phyloP scores from a whole-genome alignment of 53 echinoderm and acorn worm genomes.

The Pentamera pediparva region DNA sequence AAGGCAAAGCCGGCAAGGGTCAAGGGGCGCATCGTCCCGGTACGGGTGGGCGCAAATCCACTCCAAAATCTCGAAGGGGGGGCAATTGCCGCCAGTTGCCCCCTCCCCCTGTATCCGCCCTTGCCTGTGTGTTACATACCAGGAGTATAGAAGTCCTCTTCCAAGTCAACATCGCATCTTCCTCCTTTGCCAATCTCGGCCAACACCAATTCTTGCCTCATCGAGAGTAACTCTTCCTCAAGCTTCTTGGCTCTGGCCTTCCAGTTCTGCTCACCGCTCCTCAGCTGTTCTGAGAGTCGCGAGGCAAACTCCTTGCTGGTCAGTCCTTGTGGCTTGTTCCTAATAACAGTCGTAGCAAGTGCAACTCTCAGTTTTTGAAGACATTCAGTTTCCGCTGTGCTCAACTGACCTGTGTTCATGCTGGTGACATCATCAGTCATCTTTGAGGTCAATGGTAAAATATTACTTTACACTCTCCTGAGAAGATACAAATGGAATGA shows the following conservation, averaged over 20 bases:
- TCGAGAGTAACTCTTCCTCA: slow-evolving; percentile 57
- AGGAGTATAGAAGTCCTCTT: no score
- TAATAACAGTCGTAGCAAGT: slow-evolving; percentile 73
- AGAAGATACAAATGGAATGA: no score
- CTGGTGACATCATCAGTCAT: no score
- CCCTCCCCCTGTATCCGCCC: no score
- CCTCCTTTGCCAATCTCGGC: slow-evolving; percentile 16
- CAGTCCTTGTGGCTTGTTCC: slow-evolving; percentile 53
- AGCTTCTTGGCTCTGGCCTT: slow-evolving; percentile 52
- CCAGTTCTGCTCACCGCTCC: slow-evolving; percentile 53
- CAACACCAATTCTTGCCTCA: slow-evolving; percentile 64
- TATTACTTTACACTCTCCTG: no score
- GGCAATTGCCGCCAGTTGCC: no score
- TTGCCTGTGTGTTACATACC: no score
- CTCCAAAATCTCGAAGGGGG: no score
- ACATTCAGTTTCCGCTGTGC: slow-evolving; percentile 25
- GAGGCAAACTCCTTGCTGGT: slow-evolving; percentile 64
- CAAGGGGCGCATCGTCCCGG: no score
- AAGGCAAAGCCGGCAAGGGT: no score
- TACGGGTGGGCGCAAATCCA: no score
- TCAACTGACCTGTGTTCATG: background rate
- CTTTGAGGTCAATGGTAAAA: no score
- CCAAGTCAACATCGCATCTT: background rate
- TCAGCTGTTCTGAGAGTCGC: slow-evolving; percentile 54
- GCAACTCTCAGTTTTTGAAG: slow-evolving; percentile 57